Evolutionary conservation across 2,113 vertebrate species (phyloP).

Genomic region (Burhinus oedicnemus): DNA sequence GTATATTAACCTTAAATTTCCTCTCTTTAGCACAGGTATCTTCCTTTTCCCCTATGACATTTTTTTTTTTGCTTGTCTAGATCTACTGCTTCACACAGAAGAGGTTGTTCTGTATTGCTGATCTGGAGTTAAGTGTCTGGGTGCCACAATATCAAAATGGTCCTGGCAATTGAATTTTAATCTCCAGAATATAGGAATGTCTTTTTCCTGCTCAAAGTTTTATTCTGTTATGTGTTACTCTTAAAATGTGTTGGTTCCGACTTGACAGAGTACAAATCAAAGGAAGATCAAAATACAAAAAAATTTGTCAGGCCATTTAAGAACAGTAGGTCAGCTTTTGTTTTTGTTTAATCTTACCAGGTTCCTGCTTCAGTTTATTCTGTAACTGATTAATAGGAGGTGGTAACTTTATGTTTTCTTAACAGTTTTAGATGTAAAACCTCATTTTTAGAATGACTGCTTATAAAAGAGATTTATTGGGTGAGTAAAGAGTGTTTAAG

Average conservation of each 20-base stretch:
- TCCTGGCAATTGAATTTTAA: neutral
- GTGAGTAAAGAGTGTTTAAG: neutral
- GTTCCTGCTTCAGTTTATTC: neutral
- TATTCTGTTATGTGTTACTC: neutral
- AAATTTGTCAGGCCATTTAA: neutral
- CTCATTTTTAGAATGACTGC: neutral
- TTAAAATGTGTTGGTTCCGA: neutral
- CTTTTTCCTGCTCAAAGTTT: neutral
- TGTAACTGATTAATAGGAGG: neutral
- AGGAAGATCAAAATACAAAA: neutral
- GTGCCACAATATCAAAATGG: neutral
- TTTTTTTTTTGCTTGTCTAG: neutral
- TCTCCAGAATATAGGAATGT: neutral
- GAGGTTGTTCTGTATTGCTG: neutral
- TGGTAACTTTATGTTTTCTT: neutral
- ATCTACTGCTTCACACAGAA: neutral
- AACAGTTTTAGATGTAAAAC: neutral
- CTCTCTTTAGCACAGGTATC: neutral
- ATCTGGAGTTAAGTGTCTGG: neutral
- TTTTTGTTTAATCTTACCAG: neutral
- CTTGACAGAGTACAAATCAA: neutral
- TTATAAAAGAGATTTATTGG: neutral
- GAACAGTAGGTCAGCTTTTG: neutral
- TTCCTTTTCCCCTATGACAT: neutral
- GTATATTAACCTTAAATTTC: neutral